Conservation (phyloP, 2,797 vertebrate species). For the Sebastes itinus region DNA sequence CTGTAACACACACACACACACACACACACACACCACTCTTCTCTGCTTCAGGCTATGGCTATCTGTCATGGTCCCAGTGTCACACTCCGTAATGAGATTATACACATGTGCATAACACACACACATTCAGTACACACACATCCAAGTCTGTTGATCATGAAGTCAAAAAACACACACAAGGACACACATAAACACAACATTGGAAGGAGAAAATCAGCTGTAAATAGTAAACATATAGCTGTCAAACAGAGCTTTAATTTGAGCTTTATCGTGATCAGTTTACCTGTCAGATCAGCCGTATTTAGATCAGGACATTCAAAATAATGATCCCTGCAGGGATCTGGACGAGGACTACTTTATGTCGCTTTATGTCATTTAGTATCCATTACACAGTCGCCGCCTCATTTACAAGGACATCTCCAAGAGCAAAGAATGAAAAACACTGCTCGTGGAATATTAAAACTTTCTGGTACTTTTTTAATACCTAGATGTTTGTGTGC, state of each 20-base stretch:
- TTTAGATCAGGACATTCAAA: not conserved
- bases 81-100: constrained; percentile 60
- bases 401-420: constrained; percentile 8
- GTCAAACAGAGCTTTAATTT: not conserved
- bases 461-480: not conserved
- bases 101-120: constrained; percentile 10
- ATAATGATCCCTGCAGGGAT: not conserved
- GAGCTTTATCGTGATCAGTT: not conserved
- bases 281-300: not conserved
- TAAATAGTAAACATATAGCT: not conserved
- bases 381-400: not conserved
- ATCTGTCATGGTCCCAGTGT: constrained; percentile 56
- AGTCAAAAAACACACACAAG: not conserved
- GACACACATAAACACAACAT: not conserved
- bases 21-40: constrained; percentile 19
- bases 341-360: not conserved
- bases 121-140: constrained; percentile 4
- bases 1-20: constrained; percentile 1
- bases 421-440: not conserved
- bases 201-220: not conserved
- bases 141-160: not conserved
- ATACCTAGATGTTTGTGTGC: not conserved
- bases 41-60: constrained; percentile 46
- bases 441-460: not conserved
- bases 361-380: not conserved